phyloP scores from a whole-genome alignment of 2,113 vertebrate genomes.

The Callocephalon fimbriatum region DNA sequence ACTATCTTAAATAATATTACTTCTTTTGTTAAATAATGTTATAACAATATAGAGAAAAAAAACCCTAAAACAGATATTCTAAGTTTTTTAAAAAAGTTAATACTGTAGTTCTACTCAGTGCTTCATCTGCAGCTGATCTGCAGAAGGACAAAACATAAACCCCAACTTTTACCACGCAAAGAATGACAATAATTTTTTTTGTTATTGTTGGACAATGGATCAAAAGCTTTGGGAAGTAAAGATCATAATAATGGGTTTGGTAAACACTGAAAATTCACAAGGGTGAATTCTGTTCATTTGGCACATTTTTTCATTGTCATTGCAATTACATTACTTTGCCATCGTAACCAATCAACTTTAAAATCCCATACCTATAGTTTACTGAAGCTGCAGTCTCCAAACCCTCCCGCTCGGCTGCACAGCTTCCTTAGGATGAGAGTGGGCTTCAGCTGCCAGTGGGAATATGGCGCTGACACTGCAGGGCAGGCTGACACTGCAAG shows the following conservation, averaged over 20 bases:
- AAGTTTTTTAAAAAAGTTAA: neutral
- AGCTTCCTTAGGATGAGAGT: rapidly evolving
- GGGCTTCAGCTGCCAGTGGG: neutral
- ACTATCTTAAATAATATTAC: neutral
- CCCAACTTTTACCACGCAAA: neutral
- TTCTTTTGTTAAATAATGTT: neutral
- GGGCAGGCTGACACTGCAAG: rapidly evolving
- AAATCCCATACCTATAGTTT: neutral
- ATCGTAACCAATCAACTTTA: neutral
- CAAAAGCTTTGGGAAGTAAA: neutral
- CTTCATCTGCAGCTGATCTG: neutral
- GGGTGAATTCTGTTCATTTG: neutral
- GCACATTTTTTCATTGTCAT: neutral
- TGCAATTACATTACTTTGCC: neutral
- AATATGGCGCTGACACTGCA: rapidly evolving
- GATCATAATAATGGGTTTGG: neutral
- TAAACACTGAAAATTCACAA: neutral
- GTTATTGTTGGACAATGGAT: neutral
- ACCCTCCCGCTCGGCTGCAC: rapidly evolving
- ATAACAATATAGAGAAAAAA: neutral
- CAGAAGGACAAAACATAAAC: neutral
- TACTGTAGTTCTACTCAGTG: neutral
- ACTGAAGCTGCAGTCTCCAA: neutral
- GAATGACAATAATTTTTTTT: neutral
- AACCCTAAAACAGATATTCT: neutral